Evolutionary conservation across 2,797 vertebrate genomes (phyloP).

Genomic region (Manis crassicaudata): DNA sequence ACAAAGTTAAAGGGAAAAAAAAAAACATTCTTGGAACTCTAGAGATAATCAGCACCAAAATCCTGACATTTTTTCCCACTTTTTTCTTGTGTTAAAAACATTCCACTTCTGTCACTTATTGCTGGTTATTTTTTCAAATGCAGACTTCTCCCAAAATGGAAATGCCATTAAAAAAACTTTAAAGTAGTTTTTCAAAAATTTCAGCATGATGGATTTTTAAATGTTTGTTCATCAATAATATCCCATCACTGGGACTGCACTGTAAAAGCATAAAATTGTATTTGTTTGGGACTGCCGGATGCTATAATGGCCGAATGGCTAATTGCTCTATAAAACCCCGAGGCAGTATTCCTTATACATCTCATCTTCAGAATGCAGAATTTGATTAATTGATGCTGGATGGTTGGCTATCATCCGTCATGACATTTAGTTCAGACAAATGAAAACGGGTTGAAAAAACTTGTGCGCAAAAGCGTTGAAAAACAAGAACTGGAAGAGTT

Average conservation of each 20-base stretch:
- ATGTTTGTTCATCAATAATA: conserved; percentile 70
- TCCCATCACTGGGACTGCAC: background rate
- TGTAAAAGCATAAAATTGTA: conserved; percentile 4
- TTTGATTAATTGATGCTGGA: conserved; percentile 51
- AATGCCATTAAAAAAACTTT: conserved; percentile 66
- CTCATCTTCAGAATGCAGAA: conserved; percentile 40
- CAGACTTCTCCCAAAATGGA: conserved; percentile 67
- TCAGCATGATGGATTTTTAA: conserved; percentile 51
- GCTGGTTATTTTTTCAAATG: conserved; percentile 55
- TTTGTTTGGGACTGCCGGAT: background rate
- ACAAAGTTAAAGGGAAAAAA: background rate
- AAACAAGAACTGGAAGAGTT: conserved; percentile 73
- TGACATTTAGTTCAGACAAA: conserved; percentile 64
- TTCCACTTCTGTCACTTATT: conserved; percentile 70
- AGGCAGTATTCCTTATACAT: background rate
- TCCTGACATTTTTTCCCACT: conserved; percentile 64
- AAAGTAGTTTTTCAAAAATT: conserved; percentile 63
- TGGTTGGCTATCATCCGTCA: conserved; percentile 9
- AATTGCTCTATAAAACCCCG: conserved; percentile 58
- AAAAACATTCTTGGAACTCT: conserved; percentile 56
- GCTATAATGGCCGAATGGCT: background rate
- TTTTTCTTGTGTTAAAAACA: conserved; percentile 71
- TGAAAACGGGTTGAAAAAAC: conserved; percentile 60
- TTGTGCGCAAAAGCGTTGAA: conserved; percentile 54
- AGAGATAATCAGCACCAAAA: conserved; percentile 69